Percentiles rank a stretch among this genome's conserved stretches.
These are phyloP conservation scores for Drosophila ercepeae DNA, from an alignment of 1,140 invertebrate genomes.

Conservation along the genomic window DNA sequence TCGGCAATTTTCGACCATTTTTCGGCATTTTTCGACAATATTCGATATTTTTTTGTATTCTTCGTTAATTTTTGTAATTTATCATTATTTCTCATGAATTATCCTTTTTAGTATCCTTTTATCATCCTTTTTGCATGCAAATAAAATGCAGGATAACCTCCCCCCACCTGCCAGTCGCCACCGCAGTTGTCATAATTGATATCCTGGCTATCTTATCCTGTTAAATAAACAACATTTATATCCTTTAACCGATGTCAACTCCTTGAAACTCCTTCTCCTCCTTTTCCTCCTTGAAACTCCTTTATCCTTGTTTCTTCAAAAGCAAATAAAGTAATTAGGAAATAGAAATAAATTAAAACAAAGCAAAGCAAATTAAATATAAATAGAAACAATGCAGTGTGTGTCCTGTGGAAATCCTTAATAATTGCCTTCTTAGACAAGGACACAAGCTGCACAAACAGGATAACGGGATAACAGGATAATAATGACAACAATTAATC, in stretches of 20 bases:
- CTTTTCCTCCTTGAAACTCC: neutral
- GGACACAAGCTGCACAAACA: slow-evolving; percentile 2
- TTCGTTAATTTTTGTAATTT: no score
- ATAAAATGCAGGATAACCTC: slow-evolving; percentile 58
- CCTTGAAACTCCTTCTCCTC: neutral
- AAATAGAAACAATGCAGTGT: neutral
- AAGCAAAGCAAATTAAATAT: no score
- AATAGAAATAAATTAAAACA: neutral
- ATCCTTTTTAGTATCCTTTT: slow-evolving; percentile 80
- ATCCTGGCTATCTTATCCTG: neutral
- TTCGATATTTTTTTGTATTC: no score
- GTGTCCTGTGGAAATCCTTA: no score
- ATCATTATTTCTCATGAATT: no score
- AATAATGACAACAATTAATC: neutral
- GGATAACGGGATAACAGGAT: no score
- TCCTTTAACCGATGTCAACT: no score
- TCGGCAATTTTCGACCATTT: no score
- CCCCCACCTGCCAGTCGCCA: neutral
- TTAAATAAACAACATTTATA: neutral
- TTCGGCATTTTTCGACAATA: no score
- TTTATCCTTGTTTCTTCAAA: neutral
- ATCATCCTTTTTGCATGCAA: slow-evolving; percentile 63
- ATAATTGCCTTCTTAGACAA: neutral
- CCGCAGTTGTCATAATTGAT: neutral
- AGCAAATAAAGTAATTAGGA: neutral